These are phyloP conservation scores for Melanostoma mellinum DNA, from an alignment of 2,888 invertebrate genomes.

Conservation along the genomic window DNA sequence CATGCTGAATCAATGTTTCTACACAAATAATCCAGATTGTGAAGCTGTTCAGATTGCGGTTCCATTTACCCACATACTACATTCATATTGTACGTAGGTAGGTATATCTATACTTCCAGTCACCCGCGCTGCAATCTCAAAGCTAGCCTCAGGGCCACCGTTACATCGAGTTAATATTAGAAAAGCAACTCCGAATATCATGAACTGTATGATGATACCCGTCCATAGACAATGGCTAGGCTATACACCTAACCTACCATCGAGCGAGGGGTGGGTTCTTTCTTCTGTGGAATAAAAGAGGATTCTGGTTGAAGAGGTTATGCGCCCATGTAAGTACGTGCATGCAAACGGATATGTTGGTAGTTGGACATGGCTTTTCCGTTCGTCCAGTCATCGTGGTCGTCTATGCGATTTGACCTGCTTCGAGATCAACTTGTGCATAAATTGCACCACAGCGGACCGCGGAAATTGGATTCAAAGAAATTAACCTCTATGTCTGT, in stretches of 20 bases:
- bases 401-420: slow-evolving; percentile 71
- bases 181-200: slow-evolving; percentile 42
- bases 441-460: slow-evolving; percentile 71
- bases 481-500: slow-evolving; percentile 71
- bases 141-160: slow-evolving; percentile 63
- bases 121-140: slow-evolving; percentile 32
- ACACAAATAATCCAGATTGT: slow-evolving; percentile 67
- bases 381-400: slow-evolving; percentile 48
- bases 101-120: background rate
- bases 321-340: slow-evolving; percentile 69
- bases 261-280: slow-evolving; percentile 38
- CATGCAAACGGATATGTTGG: slow-evolving; percentile 70
- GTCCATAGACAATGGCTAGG: slow-evolving; percentile 52
- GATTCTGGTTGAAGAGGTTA: slow-evolving; percentile 63
- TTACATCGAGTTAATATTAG: slow-evolving; percentile 59
- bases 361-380: slow-evolving; percentile 58
- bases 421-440: slow-evolving; percentile 72
- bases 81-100: background rate
- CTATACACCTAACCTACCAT: slow-evolving; percentile 23
- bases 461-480: slow-evolving; percentile 73
- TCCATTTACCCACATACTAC: slow-evolving; percentile 48
- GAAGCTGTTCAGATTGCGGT: slow-evolving; percentile 49
- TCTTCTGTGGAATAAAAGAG: slow-evolving; percentile 17
- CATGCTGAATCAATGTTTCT: slow-evolving; percentile 72
- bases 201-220: slow-evolving; percentile 56